Evolutionary conservation across 2,113 vertebrate species (phyloP), one percentile per base, ranked within the genome.

Genomic region (Cyanoramphus novaezelandiae): DNA sequence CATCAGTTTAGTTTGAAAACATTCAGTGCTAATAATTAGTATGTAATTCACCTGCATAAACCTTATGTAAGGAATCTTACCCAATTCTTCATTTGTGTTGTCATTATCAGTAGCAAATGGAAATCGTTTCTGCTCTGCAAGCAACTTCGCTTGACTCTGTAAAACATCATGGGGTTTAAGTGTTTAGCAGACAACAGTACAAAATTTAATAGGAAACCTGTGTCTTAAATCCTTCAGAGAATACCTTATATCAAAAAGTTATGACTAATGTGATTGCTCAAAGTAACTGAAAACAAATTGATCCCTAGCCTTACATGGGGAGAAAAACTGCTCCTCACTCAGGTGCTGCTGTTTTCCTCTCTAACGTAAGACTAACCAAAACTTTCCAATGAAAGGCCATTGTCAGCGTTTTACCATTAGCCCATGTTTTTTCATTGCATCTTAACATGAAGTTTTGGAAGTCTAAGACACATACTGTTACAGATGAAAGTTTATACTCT

Each of bases 111-210:
- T 99, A 31, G 99, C 98, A 98, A 99, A 99, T 7, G 99, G 99
- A 96, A 99, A 98, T 95, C 98, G 98, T 84, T 98, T 99, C 91
- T 99, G 99, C 74, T 99, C 99, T 53, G 99, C 99, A 90, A 99
- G 98, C 82, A 98, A 88, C 97, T 98, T 99, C 19, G 99, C 99
- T 96, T 99, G 99, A 95, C 97, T 99, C 99, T 99, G 97, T 60
- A 93, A 97, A 90, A 95, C 63, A 96, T 82, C 20, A 75, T 0
- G 1, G 8, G 77, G 86, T 77, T 86, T 29, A 94, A 92, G 60
- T 14, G 21, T 57, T 93, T 64, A 93, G 83, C 47, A 94, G 74
- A 75, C 21, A 92, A 60, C 35, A 79, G 13, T 17, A 79, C 47
- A 94, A 14, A 96, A 93, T 69, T 82, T 43, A 83, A 85, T 4